phyloP scores from a whole-genome alignment of 2,888 invertebrate species.

The Alloscopus bannaensis region DNA sequence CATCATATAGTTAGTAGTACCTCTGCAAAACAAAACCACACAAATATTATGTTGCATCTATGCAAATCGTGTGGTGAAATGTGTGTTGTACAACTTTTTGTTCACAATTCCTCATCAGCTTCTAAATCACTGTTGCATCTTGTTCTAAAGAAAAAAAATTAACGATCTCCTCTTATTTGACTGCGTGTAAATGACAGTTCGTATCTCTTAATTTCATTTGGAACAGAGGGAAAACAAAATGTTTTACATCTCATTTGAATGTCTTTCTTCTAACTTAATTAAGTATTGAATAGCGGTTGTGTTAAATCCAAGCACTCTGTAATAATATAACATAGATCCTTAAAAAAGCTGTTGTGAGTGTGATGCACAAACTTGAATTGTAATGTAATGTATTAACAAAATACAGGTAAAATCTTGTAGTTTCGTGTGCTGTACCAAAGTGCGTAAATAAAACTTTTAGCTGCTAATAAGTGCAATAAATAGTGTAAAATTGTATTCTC shows the following conservation, averaged over 20 bases:
- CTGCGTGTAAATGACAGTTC: constrained; percentile 22
- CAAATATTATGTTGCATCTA: too few relatives aligned
- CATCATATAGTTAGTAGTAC: too few relatives aligned
- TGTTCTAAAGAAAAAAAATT: neutral
- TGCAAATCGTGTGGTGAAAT: neutral
- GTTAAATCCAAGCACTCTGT: neutral
- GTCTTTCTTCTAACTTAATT: neutral
- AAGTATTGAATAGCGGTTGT: neutral
- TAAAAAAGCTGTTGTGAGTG: neutral
- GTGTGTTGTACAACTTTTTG: neutral
- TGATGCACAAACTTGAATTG: neutral
- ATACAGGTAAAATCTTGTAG: too few relatives aligned
- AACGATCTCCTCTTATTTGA: constrained; percentile 4
- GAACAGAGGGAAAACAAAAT: neutral
- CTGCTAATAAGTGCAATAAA: constrained; percentile 14
- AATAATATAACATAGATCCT: neutral
- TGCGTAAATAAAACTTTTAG: neutral
- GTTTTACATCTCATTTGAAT: neutral
- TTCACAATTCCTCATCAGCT: neutral
- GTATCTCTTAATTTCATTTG: constrained; percentile 2
- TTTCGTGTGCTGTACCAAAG: constrained; percentile 5
- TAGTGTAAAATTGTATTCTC: neutral
- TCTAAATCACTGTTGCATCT: neutral
- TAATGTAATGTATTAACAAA: neutral
- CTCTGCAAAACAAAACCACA: too few relatives aligned